Conservation (phyloP, 1,140 invertebrate genomes). For the Ruditapes philippinarum region DNA sequence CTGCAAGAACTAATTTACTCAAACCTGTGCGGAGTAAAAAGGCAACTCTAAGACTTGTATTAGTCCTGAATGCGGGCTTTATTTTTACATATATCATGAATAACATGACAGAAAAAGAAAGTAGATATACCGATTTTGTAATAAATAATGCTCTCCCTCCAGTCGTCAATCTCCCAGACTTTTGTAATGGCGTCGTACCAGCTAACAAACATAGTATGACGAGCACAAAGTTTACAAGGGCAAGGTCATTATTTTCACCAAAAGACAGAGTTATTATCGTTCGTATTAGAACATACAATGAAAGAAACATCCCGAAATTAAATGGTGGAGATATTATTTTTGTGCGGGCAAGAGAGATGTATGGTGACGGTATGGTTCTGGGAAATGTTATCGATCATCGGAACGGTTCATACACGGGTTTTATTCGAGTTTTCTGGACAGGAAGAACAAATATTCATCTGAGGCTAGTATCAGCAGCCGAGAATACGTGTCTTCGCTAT, state of each 20-base stretch:
- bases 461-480: not conserved
- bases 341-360: not conserved
- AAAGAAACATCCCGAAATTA: not conserved
- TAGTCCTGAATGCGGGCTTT: not conserved
- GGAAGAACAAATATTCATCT: not conserved
- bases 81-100: not conserved
- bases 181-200: not conserved
- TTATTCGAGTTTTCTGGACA: conserved; percentile 6
- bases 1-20: too few relatives aligned
- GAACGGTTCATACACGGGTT: conserved; percentile 45
- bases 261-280: not conserved
- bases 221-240: not conserved
- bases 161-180: not conserved
- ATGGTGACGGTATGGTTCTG: conserved; percentile 11
- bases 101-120: not conserved
- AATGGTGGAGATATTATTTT: conserved; percentile 30
- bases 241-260: not conserved
- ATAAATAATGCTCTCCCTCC: not conserved
- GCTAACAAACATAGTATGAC: not conserved
- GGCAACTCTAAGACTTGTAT: not conserved
- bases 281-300: not conserved
- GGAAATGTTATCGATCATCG: conserved; percentile 29
- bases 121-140: not conserved
- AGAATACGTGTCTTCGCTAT: conserved; percentile 40
- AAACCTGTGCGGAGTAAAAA: too few relatives aligned